A percentile compares a stretch with the other conserved stretches of the same genome.
These are phyloP conservation scores for Trilocha varians DNA, from an alignment of 2,888 invertebrate genomes.

Conservation along the genomic window DNA sequence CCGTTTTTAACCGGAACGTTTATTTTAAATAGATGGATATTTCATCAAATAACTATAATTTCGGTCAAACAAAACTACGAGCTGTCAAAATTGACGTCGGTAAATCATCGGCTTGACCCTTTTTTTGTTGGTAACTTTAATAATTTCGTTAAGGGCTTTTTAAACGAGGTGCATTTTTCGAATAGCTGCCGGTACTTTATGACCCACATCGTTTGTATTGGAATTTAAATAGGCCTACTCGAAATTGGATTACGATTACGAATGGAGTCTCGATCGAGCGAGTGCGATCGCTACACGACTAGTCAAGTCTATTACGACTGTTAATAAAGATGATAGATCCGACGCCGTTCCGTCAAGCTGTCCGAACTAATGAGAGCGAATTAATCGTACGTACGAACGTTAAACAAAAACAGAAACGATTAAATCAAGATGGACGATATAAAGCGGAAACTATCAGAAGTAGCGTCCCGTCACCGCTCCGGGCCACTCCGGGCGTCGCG, in stretches of 20 bases:
- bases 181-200: constrained; percentile 64
- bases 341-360: constrained; percentile 19
- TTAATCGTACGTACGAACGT: constrained; percentile 14
- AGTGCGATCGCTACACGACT: too few species aligned
- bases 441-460: constrained; percentile 37
- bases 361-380: constrained; percentile 22
- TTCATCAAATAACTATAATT: constrained; percentile 72
- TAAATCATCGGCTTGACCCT: constrained; percentile 64
- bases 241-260: constrained; percentile 43
- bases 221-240: constrained; percentile 54
- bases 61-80: constrained; percentile 65
- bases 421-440: constrained; percentile 23
- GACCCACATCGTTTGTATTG: constrained; percentile 49
- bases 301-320: too few species aligned
- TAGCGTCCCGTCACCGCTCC: constrained; percentile 11
- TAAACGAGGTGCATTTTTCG: constrained; percentile 62
- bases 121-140: constrained; percentile 57
- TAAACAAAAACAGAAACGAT: constrained; percentile 25
- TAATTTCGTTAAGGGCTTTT: constrained; percentile 69
- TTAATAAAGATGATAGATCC: too few species aligned
- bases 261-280: neutral
- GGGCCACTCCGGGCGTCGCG: neutral
- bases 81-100: constrained; percentile 68
- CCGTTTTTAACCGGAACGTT: constrained; percentile 43
- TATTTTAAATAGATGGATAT: constrained; percentile 65